Percentiles rank a stretch among this genome's conserved stretches.
Evolutionary conservation across 1,140 invertebrate genomes (phyloP).

Genomic region (Drosophila orosa): DNA sequence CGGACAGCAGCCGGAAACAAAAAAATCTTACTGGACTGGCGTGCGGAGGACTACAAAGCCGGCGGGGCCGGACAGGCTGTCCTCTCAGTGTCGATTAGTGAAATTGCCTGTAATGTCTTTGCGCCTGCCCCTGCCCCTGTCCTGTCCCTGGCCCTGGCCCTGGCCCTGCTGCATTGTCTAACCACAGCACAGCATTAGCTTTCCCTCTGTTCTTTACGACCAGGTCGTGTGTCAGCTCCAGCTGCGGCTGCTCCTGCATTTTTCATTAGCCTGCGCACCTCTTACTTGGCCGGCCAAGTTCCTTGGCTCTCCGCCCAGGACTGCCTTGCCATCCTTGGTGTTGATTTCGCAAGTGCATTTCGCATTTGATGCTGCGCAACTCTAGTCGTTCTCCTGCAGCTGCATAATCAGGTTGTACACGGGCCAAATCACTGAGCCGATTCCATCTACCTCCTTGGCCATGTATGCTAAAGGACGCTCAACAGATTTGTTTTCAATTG

Average conservation of each 20-base stretch:
- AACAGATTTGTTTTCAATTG: slow-evolving; percentile 51
- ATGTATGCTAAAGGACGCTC: slow-evolving; percentile 12
- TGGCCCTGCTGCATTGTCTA: slow-evolving; percentile 64
- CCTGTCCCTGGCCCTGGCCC: slow-evolving; percentile 27
- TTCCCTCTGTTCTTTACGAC: slow-evolving; percentile 58
- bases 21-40: slow-evolving; percentile 7
- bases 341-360: slow-evolving; percentile 74
- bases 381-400: slow-evolving; percentile 37
- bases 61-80: neutral
- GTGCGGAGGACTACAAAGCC: neutral
- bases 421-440: slow-evolving; percentile 42
- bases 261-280: slow-evolving; percentile 69
- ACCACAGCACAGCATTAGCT: slow-evolving; percentile 59
- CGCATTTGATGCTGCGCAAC: slow-evolving; percentile 62
- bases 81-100: slow-evolving; percentile 75
- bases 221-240: slow-evolving; percentile 63
- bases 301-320: slow-evolving; percentile 45
- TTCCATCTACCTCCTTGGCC: slow-evolving; percentile 24
- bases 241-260: slow-evolving; percentile 59
- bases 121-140: neutral
- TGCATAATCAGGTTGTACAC: slow-evolving; percentile 60
- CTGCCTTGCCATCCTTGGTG: slow-evolving; percentile 11
- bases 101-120: slow-evolving; percentile 76
- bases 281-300: slow-evolving; percentile 20
- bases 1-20: slow-evolving; percentile 25